These are phyloP conservation scores for Notothenia rossii DNA, from an alignment of 2,113 vertebrate species.

Conservation along the genomic window DNA sequence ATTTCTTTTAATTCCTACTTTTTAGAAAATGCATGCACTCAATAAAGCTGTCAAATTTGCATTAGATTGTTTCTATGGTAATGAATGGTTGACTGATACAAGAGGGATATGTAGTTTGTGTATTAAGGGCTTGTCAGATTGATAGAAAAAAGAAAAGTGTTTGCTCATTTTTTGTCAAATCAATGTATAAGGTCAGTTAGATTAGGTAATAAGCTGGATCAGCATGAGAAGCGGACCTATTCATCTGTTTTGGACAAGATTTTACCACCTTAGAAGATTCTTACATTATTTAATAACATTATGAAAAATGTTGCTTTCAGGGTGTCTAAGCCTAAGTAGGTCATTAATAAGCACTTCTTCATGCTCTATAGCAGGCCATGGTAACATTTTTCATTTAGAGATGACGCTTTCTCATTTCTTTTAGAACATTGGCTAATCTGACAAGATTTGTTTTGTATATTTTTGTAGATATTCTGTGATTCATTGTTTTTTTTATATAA, in stretches of 20 bases:
- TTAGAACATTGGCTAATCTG: background rate
- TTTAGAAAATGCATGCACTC: background rate
- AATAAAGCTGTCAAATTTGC: background rate
- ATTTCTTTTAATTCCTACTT: slow-evolving; percentile 22
- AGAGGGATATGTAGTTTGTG: background rate
- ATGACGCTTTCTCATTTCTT: background rate
- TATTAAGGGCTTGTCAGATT: background rate
- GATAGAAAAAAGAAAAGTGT: background rate
- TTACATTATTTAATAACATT: background rate
- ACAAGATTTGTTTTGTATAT: background rate
- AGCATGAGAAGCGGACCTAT: background rate
- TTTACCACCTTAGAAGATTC: background rate
- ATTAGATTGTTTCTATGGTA: background rate
- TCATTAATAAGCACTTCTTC: slow-evolving; percentile 9
- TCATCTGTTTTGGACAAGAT: background rate
- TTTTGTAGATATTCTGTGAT: background rate
- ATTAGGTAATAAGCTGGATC: background rate
- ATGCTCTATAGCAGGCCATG: background rate
- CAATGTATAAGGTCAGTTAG: background rate
- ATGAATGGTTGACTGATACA: background rate
- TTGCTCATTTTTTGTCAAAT: background rate
- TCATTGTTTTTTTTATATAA: background rate
- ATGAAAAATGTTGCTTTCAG: background rate
- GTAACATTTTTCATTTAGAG: background rate
- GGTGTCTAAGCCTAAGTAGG: background rate